Base-by-base conservation (phyloP, 2,888 invertebrate species). In the Hypomecis punctinalis region DNA sequence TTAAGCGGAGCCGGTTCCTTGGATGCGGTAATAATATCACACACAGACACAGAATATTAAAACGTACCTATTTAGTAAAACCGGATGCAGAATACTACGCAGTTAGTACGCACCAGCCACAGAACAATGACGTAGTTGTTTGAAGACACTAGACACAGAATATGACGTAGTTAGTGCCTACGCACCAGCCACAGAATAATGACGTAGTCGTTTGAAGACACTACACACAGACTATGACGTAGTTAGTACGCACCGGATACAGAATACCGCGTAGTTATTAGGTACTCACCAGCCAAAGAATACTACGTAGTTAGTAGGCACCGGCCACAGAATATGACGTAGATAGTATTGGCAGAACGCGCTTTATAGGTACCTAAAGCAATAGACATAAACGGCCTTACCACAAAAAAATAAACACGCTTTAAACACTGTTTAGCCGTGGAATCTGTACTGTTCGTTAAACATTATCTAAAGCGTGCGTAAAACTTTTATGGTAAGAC, bases 11-110 rank as follows among this genome's bases (percentile, higher is more conserved):
- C 23, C 23, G 23, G 23, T 23, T 1, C 23, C 23, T 23, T 47
- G 56, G 61, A 66, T 66, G 40, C 54, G 66, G 54, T 63, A 58
- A 69, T 71, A 73, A 73, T 61, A 69, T 66, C 60, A 63, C 67
- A 62, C 45, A 47, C 39, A 43, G 51, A 57, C 63, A 23, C 23
- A 23, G 23, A 23, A 23, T n/a, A n/a, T n/a, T n/a, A n/a, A n/a
- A n/a, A n/a, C n/a, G n/a, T n/a, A n/a, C n/a, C n/a, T n/a, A n/a
- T n/a, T n/a, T n/a, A n/a, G n/a, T n/a, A n/a, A n/a, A n/a, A n/a
- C n/a, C 23, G 23, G 23, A 23, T 3, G 3, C 23, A 23, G 23
- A 23, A 23, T 23, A 23, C 3, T 1, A 23, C 23, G 23, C 1
- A 23, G 23, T 23, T 23, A 23, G 23, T 23, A 23, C 23, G 23